phyloP scores from a whole-genome alignment of 2,113 vertebrate genomes.

The Centropus bengalensis region DNA sequence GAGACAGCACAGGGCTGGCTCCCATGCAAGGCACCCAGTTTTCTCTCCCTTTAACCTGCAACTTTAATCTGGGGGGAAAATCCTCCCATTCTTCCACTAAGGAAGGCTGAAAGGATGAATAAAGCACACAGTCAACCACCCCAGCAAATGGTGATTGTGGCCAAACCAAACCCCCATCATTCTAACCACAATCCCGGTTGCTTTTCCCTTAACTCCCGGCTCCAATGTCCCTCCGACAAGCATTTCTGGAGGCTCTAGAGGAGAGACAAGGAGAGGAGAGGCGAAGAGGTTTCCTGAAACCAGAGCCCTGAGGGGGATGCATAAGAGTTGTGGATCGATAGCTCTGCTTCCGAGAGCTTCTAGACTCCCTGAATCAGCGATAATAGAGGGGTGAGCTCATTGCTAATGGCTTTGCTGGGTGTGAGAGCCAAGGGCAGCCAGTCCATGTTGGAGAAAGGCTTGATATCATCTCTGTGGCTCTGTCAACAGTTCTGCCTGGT shows the following conservation, averaged over 20 bases:
- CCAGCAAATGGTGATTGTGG: background rate
- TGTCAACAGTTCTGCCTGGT: background rate
- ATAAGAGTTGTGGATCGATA: slow-evolving; percentile 45
- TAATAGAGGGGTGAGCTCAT: slow-evolving; percentile 60
- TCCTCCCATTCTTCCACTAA: background rate
- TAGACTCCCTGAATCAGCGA: slow-evolving; percentile 26
- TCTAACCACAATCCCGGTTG: background rate
- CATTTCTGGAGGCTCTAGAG: background rate
- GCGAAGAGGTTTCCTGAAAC: slow-evolving; percentile 64
- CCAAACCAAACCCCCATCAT: background rate
- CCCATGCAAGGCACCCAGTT: background rate
- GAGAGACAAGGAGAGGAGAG: background rate
- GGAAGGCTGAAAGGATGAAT: background rate
- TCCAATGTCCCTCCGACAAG: background rate
- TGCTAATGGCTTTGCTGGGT: slow-evolving; percentile 9
- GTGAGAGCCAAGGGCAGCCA: slow-evolving; percentile 45
- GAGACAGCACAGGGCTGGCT: rapidly evolving
- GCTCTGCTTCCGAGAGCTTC: background rate
- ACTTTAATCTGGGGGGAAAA: background rate
- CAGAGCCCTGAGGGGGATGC: background rate
- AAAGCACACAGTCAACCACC: background rate
- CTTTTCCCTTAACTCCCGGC: background rate
- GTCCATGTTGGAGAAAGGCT: background rate
- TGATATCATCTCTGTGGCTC: background rate
- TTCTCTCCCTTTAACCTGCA: background rate